Evolutionary conservation across 2,113 vertebrate genomes (phyloP), one percentile per base, ranked within the genome.

Genomic region (Lepisosteus oculatus): DNA sequence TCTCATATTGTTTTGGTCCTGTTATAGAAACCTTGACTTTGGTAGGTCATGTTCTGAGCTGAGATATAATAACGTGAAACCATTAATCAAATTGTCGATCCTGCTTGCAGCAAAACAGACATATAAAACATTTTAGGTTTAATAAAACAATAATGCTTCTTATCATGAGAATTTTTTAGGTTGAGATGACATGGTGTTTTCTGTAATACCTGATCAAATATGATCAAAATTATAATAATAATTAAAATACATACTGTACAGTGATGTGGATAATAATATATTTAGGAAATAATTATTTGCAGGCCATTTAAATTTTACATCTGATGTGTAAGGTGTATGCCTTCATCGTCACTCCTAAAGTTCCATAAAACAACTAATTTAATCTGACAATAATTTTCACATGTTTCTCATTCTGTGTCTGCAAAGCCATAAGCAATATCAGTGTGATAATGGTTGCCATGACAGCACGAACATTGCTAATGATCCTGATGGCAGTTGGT

Each of bases 381-480:
- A 91, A 90, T 90, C 81, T 90, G 90, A 90, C 89, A 91, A 90
- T 92, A 90, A 89, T 90, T 90, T 93, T 91, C 88, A 90, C 90
- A 87, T 90, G 87, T 86, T 86, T 88, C 89, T 86, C 84, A 85
- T 86, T 80, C 81, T 83, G 87, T 87, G 85, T 90, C 90, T 89
- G 85, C 82, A 72, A 84, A 88, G 87, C 88, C 87, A 91, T 90
- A 91, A 91, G 88, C 87, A 80, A 89, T 88, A 90, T 92, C 85
- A 81, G 84, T 89, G 86, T 83, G 84, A 90, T 91, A 92, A 91
- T 90, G 85, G 90, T 93, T 92, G 87, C 90, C 90, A 92, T 91
- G 90, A 90, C 91, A 93, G 88, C 90, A 91, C 89, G 87, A 92
- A 87, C 88, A 91, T 89, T 92, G 89, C 88, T 89, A 91, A 92